Base-by-base conservation (phyloP, 2,888 invertebrate genomes). In the Drosophila subquinaria region DNA sequence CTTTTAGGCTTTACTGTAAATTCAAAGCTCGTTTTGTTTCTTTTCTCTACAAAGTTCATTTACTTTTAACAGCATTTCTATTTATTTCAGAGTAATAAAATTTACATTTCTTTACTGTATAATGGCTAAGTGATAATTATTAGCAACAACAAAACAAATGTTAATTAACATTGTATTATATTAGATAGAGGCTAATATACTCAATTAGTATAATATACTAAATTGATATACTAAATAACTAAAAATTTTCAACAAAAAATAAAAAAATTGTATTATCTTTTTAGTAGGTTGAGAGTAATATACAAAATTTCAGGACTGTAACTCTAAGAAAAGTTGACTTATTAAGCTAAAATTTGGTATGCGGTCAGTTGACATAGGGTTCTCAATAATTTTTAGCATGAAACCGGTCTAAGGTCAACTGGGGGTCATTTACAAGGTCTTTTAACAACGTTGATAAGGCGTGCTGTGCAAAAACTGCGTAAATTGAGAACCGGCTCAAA, bases 1-100 rank as follows among this genome's bases (percentile, higher is more conserved):
- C 61, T 68, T 62, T 68, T 62, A 57, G 73, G 73, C 68, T 15
- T 10, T 0, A 8, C 20, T 20, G 0, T 13, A n/a, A 27, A 59
- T 43, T 56, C 17, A 55, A 17, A 30, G 40, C 13, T 27, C 27
- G 2, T 17, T n/a, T 5, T 1, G 2, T 38, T 38, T 38, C n/a
- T 6, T 8, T 9, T 11, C 33, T 0, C 9, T 15, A 9, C 9
- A n/a, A 38, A 6, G 2, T 2, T 38, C 0, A n/a, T 38, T 17
- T 13, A 4, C 36, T 13, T 36, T 10, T 10, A 0, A 6, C n/a
- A 15, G 42, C 10, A 43, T 43, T 11, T 43, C 20, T 11, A 6
- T 20, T 20, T 17, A 3, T 40, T 9, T 9, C 1, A 17, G 15
- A 3, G 15, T 5, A 13, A 40, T 8, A 40, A 30, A 27, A 27